These are phyloP conservation scores for Acanthopleura granulata DNA, from an alignment of 2,888 invertebrate genomes.

Conservation along the genomic window DNA sequence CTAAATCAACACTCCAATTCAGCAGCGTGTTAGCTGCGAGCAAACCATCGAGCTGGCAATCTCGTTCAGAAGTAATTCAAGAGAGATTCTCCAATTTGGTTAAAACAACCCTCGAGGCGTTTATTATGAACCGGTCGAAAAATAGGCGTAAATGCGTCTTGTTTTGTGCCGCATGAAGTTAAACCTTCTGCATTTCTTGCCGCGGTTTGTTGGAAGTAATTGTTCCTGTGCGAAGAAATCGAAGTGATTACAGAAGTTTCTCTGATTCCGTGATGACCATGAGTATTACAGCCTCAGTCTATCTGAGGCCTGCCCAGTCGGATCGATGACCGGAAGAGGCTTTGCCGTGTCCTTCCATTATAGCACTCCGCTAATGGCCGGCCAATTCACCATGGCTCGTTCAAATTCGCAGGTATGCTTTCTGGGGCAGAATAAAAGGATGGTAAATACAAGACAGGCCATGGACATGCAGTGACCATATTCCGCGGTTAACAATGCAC, in stretches of 20 bases:
- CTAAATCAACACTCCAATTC: too few species aligned
- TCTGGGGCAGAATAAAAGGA: not conserved
- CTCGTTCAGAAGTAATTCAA: too few species aligned
- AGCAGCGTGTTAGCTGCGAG: too few species aligned
- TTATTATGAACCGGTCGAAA: too few species aligned
- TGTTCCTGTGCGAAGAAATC: not conserved
- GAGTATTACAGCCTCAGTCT: not conserved
- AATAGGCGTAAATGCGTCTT: too few species aligned
- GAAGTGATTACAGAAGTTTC: conserved; percentile 9
- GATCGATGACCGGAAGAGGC: conserved; percentile 9
- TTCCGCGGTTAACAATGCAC: too few species aligned
- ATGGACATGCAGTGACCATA: too few species aligned
- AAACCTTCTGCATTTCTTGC: too few species aligned
- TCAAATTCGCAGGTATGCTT: not conserved
- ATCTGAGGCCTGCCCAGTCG: not conserved
- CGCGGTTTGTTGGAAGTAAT: not conserved
- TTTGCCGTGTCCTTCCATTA: not conserved
- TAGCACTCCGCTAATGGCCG: not conserved
- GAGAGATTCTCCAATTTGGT: too few species aligned
- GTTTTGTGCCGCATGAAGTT: too few species aligned
- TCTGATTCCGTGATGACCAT: not conserved
- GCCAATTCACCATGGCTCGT: not conserved
- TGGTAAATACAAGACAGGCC: not conserved
- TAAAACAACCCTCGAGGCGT: too few species aligned
- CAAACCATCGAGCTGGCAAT: too few species aligned